A percentile compares a stretch with the other conserved stretches of the same genome.
Evolutionary conservation across 2,797 vertebrate genomes (phyloP).

Genomic region (Morus bassanus): DNA sequence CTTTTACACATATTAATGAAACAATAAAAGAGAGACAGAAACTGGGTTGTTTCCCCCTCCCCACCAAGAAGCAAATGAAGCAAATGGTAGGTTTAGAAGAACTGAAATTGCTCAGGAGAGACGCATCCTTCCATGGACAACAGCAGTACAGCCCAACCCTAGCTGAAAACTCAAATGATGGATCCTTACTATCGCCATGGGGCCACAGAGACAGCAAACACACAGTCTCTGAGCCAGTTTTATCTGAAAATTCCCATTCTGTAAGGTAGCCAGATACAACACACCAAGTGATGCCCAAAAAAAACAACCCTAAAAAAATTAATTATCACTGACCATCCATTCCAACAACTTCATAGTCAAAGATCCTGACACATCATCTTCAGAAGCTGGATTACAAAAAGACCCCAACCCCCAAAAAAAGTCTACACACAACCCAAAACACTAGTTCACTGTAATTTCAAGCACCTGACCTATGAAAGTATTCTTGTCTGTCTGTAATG

Average conservation of each 20-base stretch:
- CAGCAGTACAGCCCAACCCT: background rate
- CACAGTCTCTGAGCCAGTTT: background rate
- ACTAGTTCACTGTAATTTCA: background rate
- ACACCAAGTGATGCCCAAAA: background rate
- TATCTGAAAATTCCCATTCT: background rate
- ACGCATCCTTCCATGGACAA: background rate
- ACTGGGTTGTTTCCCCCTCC: background rate
- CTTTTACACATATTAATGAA: conserved; percentile 13
- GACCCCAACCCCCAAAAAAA: background rate
- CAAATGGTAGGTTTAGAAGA: background rate
- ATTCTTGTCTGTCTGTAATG: background rate
- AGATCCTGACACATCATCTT: background rate
- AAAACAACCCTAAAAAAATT: background rate
- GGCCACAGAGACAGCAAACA: background rate
- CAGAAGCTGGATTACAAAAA: background rate
- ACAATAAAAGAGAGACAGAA: background rate
- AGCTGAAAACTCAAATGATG: background rate
- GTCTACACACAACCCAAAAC: background rate
- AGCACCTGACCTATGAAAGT: background rate
- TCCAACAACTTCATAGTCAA: background rate
- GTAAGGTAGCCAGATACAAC: background rate
- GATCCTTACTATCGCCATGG: background rate
- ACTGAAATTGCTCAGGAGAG: background rate
- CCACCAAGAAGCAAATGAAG: background rate
- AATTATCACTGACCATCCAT: background rate